phyloP scores from a whole-genome alignment of 2,797 vertebrate genomes.

The Tachyglossus aculeatus region DNA sequence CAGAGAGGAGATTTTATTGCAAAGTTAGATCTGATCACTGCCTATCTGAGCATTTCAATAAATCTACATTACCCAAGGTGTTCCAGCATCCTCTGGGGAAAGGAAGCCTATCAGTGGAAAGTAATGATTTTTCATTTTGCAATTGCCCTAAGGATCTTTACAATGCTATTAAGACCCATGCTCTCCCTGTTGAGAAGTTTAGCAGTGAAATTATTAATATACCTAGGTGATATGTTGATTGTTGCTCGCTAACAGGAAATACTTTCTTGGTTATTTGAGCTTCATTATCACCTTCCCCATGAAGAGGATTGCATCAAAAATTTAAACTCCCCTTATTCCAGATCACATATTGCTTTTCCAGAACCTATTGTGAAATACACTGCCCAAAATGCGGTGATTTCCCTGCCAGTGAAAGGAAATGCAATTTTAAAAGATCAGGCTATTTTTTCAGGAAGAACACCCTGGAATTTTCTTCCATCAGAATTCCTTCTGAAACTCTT shows the following conservation, averaged over 20 bases:
- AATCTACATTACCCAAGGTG: slow-evolving; percentile 61
- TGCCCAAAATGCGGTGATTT: slow-evolving; percentile 32
- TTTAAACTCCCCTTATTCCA: slow-evolving; percentile 47
- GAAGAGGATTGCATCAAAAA: slow-evolving; percentile 50
- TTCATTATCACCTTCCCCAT: slow-evolving; percentile 54
- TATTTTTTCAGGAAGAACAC: not conserved
- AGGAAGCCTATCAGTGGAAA: slow-evolving; percentile 58
- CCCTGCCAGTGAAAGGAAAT: slow-evolving; percentile 29
- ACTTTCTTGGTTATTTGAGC: slow-evolving; percentile 50
- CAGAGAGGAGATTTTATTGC: slow-evolving; percentile 48
- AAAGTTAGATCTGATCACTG: slow-evolving; percentile 26
- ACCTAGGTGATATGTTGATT: slow-evolving; percentile 54
- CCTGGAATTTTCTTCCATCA: not conserved
- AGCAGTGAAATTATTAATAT: slow-evolving; percentile 64
- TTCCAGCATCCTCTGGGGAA: slow-evolving; percentile 47
- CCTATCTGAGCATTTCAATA: slow-evolving; percentile 57
- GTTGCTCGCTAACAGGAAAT: slow-evolving; percentile 37
- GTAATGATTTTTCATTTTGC: slow-evolving; percentile 61
- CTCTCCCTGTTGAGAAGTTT: slow-evolving; percentile 59
- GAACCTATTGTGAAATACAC: slow-evolving; percentile 32
- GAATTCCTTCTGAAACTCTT: not conserved
- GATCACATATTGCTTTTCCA: slow-evolving; percentile 36
- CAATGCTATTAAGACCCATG: slow-evolving; percentile 63
- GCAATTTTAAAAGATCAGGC: slow-evolving; percentile 33
- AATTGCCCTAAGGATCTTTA: slow-evolving; percentile 59